Conservation (phyloP, 2,888 invertebrate species). For the Julus scanicus region DNA sequence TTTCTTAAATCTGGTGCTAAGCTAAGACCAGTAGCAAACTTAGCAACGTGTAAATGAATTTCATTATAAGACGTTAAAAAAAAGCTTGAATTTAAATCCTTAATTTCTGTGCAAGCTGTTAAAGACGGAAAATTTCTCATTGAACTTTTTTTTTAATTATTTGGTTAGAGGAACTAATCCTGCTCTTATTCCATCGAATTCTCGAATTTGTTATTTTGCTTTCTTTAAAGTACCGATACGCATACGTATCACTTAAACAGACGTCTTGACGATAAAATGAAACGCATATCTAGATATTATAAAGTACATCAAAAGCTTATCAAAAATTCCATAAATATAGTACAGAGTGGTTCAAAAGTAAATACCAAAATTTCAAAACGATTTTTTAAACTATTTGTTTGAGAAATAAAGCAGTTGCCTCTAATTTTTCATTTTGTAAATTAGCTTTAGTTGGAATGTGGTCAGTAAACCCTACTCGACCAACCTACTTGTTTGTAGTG, state of each 20-base stretch:
- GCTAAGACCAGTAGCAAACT: not conserved
- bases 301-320: not conserved
- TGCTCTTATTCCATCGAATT: not conserved
- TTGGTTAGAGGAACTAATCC: not conserved
- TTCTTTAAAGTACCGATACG: not conserved
- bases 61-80: not conserved
- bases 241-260: not conserved
- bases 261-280: not conserved
- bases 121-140: not conserved
- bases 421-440: too few relatives aligned
- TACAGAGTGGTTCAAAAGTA: too few relatives aligned
- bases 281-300: not conserved
- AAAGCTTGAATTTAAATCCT: not conserved
- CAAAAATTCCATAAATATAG: too few relatives aligned
- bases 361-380: too few relatives aligned
- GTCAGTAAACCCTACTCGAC: too few relatives aligned
- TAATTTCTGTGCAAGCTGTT: slow-evolving; percentile 24
- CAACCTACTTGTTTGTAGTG: too few relatives aligned
- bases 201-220: not conserved
- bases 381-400: too few relatives aligned
- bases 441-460: too few relatives aligned
- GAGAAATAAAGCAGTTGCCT: too few relatives aligned
- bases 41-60: not conserved
- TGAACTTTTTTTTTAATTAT: not conserved
- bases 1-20: not conserved